A percentile compares a stretch with the other conserved stretches of the same genome.
Conservation (phyloP, 2,888 invertebrate species). For the Eretmocerus hayati region DNA sequence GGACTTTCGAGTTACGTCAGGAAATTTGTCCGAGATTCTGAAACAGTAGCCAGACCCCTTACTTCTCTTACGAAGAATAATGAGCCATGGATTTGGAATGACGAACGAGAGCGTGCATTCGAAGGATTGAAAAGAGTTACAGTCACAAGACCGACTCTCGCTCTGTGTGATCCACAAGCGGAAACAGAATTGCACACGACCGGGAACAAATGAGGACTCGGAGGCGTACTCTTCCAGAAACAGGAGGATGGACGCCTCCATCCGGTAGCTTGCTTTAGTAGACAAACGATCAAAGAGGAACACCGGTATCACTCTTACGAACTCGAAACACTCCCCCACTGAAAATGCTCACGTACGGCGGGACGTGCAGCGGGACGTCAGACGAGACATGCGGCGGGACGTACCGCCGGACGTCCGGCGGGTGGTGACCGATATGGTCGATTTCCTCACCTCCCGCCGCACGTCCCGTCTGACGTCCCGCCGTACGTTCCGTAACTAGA, state of each 20-base stretch:
- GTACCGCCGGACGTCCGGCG: too few species aligned
- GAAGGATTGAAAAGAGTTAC: slow-evolving; percentile 8
- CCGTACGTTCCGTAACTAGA: too few species aligned
- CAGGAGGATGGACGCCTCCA: slow-evolving; percentile 24
- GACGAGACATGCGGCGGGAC: too few species aligned
- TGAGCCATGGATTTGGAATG: slow-evolving; percentile 14
- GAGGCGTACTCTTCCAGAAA: slow-evolving; percentile 31
- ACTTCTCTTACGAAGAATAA: slow-evolving; percentile 21
- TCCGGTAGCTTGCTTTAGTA: slow-evolving; percentile 34
- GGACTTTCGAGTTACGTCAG: slow-evolving; percentile 25
- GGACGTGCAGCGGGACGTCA: too few species aligned
- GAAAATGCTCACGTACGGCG: too few species aligned
- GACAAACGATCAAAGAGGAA: slow-evolving; percentile 34
- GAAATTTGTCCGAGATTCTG: slow-evolving; percentile 24
- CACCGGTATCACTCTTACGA: slow-evolving; percentile 37
- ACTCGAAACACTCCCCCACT: slow-evolving; percentile 37
- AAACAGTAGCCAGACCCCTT: slow-evolving; percentile 19
- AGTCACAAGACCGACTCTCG: slow-evolving; percentile 9
- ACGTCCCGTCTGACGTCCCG: too few species aligned
- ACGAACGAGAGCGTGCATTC: slow-evolving; percentile 11
- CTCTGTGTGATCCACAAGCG: slow-evolving; percentile 23
- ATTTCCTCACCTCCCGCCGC: too few species aligned
- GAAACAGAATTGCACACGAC: slow-evolving; percentile 34
- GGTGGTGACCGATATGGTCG: too few species aligned
- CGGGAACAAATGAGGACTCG: slow-evolving; percentile 29